Evolutionary conservation across 1,140 invertebrate species (phyloP), one percentile per base, ranked within the genome.

Genomic region (Pygmarrhopalites habei): DNA sequence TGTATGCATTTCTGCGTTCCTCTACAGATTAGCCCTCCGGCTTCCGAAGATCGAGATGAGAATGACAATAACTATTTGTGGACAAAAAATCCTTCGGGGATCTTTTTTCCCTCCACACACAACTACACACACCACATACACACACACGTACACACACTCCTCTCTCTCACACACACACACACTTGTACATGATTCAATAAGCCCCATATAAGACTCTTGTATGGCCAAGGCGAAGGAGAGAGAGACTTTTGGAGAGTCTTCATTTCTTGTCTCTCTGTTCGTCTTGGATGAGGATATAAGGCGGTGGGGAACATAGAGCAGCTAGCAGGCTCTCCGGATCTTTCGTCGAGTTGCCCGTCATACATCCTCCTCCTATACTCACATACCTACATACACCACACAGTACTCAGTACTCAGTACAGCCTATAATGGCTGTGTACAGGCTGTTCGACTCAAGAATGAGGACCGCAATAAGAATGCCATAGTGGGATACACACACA

Each of bases 1-100:
- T 51, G 53, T 63, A 58, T 63, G 46, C 49, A 49, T 57, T 63
- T 58, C 58, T 64, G 62, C 56, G 58, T 64, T 64, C 57, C 57
- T 53, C 41, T 59, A 57, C 56, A 55, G 57, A 59, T 64, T 59
- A 51, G 56, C 62, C 35, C 14, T 44, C 29, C 25, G 58, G 59
- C 52, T 60, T 49, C 56, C 44, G 57, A 64, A 58, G 62, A 59
- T 47, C 57, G 62, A 64, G 62, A 58, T 46, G 39, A 64, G 62
- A 64, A 64, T 64, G 62, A 64, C 62, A 64, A 64, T 64, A 59
- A 60, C 62, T 64, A 59, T 64, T 64, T 55, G 56, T 59, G 56
- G 62, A 64, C 62, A 64, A 64, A 64, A 64, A 64, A 64, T 29
- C 44, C 17, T 62, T 55, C n/a, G 25, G 28, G 32, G 39, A 28